Percentiles rank a stretch among this genome's conserved stretches.
Conservation (phyloP, 2,888 invertebrate species). For the Nemurella pictetii region DNA sequence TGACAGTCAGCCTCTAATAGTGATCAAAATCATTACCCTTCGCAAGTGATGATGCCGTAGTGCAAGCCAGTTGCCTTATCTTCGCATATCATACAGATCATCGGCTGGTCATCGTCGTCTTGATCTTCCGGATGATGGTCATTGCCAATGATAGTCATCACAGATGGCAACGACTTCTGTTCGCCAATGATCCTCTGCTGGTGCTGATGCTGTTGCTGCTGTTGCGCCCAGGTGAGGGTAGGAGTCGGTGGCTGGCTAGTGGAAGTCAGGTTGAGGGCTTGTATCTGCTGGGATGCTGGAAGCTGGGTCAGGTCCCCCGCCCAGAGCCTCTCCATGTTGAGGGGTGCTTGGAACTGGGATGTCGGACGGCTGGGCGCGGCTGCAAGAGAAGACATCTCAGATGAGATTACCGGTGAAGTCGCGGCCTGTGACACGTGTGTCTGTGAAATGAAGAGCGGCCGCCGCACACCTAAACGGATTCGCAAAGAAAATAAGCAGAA, state of each 20-base stretch:
- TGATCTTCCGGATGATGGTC: slow-evolving; percentile 46
- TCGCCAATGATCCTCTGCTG: slow-evolving; percentile 17
- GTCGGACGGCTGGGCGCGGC: slow-evolving; percentile 4
- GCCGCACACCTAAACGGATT: neutral
- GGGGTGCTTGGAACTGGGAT: slow-evolving; percentile 57
- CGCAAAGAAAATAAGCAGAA: neutral
- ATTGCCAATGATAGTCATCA: slow-evolving; percentile 21
- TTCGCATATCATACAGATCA: slow-evolving; percentile 98
- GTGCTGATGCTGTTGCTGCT: slow-evolving; percentile 8
- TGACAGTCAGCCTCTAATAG: neutral
- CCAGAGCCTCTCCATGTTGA: slow-evolving; percentile 92
- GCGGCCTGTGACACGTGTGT: neutral
- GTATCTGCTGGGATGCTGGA: slow-evolving; percentile 78
- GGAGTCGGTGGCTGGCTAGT: slow-evolving; percentile 49
- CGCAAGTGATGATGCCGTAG: slow-evolving; percentile 98
- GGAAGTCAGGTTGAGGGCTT: slow-evolving; percentile 68
- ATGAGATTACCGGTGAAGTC: neutral
- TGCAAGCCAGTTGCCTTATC: slow-evolving; percentile 97
- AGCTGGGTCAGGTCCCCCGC: slow-evolving; percentile 84
- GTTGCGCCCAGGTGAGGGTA: slow-evolving; percentile 38
- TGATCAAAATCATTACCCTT: slow-evolving; percentile 66
- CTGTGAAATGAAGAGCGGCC: neutral
- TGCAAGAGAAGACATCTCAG: neutral
- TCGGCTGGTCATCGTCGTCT: slow-evolving; percentile 85
- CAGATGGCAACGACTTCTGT: slow-evolving; percentile 47